Conservation (phyloP, 2,888 invertebrate species). For the Serrognathus titanus region DNA sequence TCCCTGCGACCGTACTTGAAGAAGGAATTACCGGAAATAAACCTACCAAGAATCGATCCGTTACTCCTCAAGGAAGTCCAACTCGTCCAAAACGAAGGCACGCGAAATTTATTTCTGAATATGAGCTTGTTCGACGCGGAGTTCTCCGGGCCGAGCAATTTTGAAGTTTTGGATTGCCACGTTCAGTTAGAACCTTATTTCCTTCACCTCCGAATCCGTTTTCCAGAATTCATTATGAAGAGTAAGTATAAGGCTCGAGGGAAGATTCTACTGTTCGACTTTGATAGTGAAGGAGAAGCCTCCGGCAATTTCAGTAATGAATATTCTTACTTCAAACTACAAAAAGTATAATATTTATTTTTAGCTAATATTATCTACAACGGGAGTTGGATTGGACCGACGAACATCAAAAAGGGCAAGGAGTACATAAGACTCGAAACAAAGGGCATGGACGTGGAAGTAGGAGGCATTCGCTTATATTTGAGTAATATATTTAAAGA, state of each 20-base stretch:
- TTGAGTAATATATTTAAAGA: constrained; percentile 31
- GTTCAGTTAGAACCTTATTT: no score
- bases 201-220: neutral
- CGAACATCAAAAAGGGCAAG: neutral
- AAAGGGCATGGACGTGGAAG: neutral
- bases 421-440: constrained; percentile 10
- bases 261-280: constrained; percentile 11
- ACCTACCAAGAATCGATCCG: constrained; percentile 37
- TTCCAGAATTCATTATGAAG: constrained; percentile 10
- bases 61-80: constrained; percentile 30
- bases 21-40: constrained; percentile 39
- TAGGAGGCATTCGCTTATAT: constrained; percentile 15
- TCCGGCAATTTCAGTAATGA: constrained; percentile 11
- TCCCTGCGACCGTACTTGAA: constrained; percentile 29
- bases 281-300: constrained; percentile 9
- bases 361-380: constrained; percentile 3
- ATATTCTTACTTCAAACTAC: neutral
- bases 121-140: no score
- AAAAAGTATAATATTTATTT: neutral
- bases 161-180: no score
- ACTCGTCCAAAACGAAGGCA: constrained; percentile 31
- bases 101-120: neutral
- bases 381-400: constrained; percentile 4
- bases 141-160: no score
- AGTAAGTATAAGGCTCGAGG: constrained; percentile 11